Base-by-base conservation (phyloP, 2,888 invertebrate genomes). In the Drosophila hamatofila region DNA sequence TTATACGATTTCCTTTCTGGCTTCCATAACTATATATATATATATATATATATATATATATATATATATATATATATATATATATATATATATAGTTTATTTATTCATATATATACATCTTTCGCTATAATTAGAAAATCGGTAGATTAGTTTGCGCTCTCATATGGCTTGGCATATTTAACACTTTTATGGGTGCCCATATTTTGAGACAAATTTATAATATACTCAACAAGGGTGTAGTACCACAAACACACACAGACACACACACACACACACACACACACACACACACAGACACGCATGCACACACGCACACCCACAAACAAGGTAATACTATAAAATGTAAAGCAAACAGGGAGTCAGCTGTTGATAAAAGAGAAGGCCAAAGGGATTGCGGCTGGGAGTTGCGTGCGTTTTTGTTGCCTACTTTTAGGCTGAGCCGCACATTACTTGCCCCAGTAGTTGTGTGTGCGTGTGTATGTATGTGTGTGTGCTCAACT, bases 311-410 rank as follows among this genome's bases (percentile, higher is more conserved):
- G 42, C 37, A 55, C 30, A 54, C 39, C 48, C 52, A 35, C 54
- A 23, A 16, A 55, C 41, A 33, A 63, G 60, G 35, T 70, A 55
- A 65, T 37, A 70, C 68, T 55, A 72, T 82, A 68, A 85, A 88
- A 88, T 88, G 72, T 73, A 80, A 88, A 67, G 70, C 68, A 88
- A 88, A 77, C 72, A 78, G 56, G 52, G 61, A 59, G 78, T 62
- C 72, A 77, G 57, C 65, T 69, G 46, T 68, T 79, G 80, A 88
- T 85, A 76, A 79, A 60, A 49, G 61, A 35, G 41, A 69, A 56
- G 51, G 46, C 44, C 16, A 23, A 33, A 41, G 61, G 39, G 39
- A 27, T 39, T 30, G 49, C 37, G n/a, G 35, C 35, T 49, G 42
- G 7, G 9, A 39, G 37, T 39, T 55, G 55, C 61, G 58, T 72